These are phyloP conservation scores for Ornithorhynchus anatinus DNA, from an alignment of 2,113 vertebrate species.

Conservation along the genomic window DNA sequence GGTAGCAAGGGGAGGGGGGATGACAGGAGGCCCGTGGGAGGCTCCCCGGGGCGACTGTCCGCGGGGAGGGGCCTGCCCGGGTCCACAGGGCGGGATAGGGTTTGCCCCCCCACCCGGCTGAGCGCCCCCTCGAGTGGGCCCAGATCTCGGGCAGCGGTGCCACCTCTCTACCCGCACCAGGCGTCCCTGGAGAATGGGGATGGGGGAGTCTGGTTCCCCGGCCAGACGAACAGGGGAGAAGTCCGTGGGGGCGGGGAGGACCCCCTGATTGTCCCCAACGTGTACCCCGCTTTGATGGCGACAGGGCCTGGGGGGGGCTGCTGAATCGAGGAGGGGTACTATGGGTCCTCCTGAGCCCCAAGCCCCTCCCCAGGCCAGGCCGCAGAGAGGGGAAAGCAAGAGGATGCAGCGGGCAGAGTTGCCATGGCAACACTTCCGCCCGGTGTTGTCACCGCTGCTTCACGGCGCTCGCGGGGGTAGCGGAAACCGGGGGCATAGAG, in stretches of 20 bases:
- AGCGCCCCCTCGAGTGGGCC: neutral
- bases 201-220: neutral
- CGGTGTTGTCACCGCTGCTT: constrained; percentile 58
- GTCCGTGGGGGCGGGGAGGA: neutral
- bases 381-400: constrained; percentile 37
- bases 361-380: constrained; percentile 42
- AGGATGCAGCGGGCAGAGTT: constrained; percentile 64
- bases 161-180: neutral
- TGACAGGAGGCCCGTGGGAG: neutral
- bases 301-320: neutral
- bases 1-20: neutral
- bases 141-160: neutral
- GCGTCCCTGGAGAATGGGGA: neutral
- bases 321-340: too few relatives aligned
- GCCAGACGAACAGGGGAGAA: neutral
- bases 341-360: constrained; percentile 14
- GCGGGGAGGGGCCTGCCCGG: neutral
- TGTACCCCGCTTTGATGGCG: neutral
- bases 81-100: neutral
- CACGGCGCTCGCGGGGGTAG: constrained; percentile 47
- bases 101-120: neutral
- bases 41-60: neutral
- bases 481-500: constrained; percentile 38
- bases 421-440: constrained; percentile 65
- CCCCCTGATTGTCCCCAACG: neutral